Conservation (phyloP, 1,140 invertebrate genomes). For the Achroia grisella region DNA sequence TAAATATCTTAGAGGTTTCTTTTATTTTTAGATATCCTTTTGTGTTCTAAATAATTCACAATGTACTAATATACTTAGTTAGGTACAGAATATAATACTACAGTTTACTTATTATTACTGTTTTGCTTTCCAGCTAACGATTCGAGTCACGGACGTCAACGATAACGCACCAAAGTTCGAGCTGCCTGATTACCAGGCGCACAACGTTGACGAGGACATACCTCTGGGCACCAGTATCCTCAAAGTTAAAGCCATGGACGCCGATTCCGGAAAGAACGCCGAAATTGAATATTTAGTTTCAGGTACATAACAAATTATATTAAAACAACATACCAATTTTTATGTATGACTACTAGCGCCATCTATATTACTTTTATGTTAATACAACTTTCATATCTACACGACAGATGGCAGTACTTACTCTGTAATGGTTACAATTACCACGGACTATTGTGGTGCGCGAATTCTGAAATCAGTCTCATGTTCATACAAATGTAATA, state of each 20-base stretch:
- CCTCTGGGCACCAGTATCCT: constrained; percentile 91
- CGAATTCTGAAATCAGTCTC: too few species aligned
- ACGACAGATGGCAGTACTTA: too few species aligned
- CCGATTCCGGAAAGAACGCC: constrained; percentile 93
- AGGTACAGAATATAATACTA: too few species aligned
- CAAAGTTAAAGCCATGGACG: constrained; percentile 94
- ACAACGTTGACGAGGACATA: constrained; percentile 96
- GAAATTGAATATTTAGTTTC: constrained; percentile 94
- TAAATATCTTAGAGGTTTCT: too few species aligned
- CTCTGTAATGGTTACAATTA: too few species aligned
- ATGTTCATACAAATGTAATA: too few species aligned
- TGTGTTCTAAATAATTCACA: too few species aligned
- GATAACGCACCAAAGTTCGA: constrained; percentile 96
- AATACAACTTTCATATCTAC: too few species aligned
- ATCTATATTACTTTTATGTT: background rate
- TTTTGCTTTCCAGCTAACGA: constrained; percentile 84
- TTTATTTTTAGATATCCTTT: too few species aligned
- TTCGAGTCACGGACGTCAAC: constrained; percentile 94
- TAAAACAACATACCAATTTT: background rate
- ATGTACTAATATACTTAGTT: too few species aligned
- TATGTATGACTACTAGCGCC: background rate
- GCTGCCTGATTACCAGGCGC: constrained; percentile 94
- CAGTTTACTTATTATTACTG: too few species aligned
- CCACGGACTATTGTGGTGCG: too few species aligned
- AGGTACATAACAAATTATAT: constrained; percentile 38